Evolutionary conservation across 2,113 vertebrate species (phyloP), one percentile per base, ranked within the genome.

Genomic region (Engraulis encrasicolus): DNA sequence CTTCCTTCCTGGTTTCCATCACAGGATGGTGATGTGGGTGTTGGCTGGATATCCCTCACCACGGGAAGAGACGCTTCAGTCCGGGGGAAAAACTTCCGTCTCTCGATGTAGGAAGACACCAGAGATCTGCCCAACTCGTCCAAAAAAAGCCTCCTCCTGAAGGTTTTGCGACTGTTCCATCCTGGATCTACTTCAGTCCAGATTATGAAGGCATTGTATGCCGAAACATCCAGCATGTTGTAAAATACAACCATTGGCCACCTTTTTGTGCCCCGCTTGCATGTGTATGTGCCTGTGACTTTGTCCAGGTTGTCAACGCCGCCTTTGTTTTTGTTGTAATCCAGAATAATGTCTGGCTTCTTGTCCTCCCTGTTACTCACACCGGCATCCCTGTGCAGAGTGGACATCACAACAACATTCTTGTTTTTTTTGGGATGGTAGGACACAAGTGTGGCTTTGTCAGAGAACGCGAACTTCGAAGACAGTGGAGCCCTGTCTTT

Each of bases 211-310:
- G 80, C 45, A 23, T 85, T 78, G 48, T 78, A 81, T 48, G 40
- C 84, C 78, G 80, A 85, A 61, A 85, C 79, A 78, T 85, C 84
- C 11, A 81, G 50, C 11, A 78, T 81, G 36, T 85, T 81, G 49
- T 81, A 45, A n/a, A 81, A 87, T 20, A 58, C 19, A n/a, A n/a
- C 52, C 18, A n/a, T 19, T 20, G 52, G 52, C 52, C 52, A 58
- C 17, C 52, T 17, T 17, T 17, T n/a, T 11, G 85, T 86, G 49
- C 27, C 79, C 7, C 77, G 58, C 82, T 86, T 50, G 50, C 84
- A 85, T 1, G 40, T 81, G n/a, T 81, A 85, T 4, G 54, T 58
- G 31, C 40, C 49, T 37, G 71, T 82, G 19, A 84, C 37, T 48
- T 45, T 45, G 40, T 45, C 40, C 40, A 45, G 40, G 40, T 45